Conservation (phyloP, 2,113 vertebrate species). For the Gasterosteus nipponicus region DNA sequence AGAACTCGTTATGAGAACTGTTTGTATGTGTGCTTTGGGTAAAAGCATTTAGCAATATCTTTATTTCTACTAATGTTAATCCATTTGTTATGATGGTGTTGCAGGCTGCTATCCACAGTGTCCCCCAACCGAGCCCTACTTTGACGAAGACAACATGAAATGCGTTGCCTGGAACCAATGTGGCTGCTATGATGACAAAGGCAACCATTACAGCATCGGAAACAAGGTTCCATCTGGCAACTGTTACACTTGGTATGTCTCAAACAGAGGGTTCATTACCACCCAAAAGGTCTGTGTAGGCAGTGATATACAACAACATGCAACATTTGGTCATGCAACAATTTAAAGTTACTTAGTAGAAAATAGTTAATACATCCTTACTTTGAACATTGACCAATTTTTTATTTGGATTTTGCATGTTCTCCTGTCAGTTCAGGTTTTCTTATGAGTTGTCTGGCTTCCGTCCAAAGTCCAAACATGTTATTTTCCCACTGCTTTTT, state of each 20-base stretch:
- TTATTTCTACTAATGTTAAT: background rate
- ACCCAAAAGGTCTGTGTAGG: background rate
- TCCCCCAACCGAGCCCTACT: constrained; percentile 83
- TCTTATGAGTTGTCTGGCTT: background rate
- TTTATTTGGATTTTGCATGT: background rate
- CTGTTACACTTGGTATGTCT: constrained; percentile 88
- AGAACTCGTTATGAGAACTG: background rate
- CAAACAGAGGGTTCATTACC: background rate
- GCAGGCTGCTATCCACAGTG: constrained; percentile 94
- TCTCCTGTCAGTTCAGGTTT: background rate
- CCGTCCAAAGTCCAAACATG: background rate
- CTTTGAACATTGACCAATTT: background rate
- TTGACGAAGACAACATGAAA: constrained; percentile 90
- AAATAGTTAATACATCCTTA: background rate
- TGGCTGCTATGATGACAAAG: constrained; percentile 81
- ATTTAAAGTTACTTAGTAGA: background rate
- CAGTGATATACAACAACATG: background rate
- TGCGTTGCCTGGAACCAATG: constrained; percentile 84
- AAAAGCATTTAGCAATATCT: background rate
- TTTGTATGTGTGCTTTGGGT: background rate
- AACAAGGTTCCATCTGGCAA: constrained; percentile 77
- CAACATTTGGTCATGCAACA: background rate
- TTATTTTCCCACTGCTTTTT: background rate
- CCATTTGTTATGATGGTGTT: constrained; percentile 10
- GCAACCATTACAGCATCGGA: constrained; percentile 80